phyloP scores from a whole-genome alignment of 2,797 vertebrate species.

The Zalophus californianus region DNA sequence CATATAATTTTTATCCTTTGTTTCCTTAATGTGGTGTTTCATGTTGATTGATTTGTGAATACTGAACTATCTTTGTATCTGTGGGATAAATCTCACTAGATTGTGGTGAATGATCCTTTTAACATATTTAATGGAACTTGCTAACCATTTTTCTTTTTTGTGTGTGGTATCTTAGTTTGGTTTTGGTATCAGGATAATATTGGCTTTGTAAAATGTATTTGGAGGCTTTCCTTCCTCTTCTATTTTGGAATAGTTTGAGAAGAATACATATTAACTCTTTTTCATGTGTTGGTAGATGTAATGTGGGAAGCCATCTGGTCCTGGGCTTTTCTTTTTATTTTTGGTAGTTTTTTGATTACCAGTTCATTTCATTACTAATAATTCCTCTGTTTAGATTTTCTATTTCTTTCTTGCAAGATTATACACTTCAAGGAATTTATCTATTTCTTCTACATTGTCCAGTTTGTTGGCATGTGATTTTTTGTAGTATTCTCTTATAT shows the following conservation, averaged over 20 bases:
- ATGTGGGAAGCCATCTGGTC: no score
- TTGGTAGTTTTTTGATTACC: neutral
- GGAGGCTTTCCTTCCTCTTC: neutral
- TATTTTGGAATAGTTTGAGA: neutral
- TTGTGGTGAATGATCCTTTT: neutral
- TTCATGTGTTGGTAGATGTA: neutral
- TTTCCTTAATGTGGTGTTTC: neutral
- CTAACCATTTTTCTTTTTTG: neutral
- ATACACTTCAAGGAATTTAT: neutral
- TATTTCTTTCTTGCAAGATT: neutral
- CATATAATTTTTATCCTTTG: neutral
- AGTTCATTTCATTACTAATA: neutral
- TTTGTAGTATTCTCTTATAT: neutral
- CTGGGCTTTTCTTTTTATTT: neutral
- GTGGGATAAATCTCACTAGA: neutral
- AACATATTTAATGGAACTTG: neutral
- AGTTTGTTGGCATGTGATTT: neutral
- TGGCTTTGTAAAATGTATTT: neutral
- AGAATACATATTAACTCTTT: neutral
- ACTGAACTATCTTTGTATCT: neutral
- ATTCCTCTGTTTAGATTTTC: neutral
- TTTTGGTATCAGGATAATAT: neutral
- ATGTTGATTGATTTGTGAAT: neutral
- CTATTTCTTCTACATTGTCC: neutral
- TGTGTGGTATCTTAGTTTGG: neutral